Evolutionary conservation across 2,797 vertebrate genomes (phyloP).

Genomic region (Propithecus deckenii): DNA sequence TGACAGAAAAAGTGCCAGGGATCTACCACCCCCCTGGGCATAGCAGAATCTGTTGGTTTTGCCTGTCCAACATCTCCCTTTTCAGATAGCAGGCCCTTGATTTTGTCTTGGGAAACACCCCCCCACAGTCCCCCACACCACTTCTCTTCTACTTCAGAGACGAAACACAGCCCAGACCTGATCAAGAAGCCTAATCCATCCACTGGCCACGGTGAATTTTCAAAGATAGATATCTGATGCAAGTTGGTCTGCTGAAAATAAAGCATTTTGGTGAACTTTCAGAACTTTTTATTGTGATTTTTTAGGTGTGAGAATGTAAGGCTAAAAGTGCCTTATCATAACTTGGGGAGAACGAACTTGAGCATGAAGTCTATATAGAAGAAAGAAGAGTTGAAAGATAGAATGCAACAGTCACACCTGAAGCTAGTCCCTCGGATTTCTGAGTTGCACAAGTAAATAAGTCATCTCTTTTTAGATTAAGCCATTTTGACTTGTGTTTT

Average conservation of each 20-base stretch:
- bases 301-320: neutral
- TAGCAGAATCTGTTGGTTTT: neutral
- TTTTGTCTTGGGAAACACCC: neutral
- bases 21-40: too few species aligned
- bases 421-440: neutral
- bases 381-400: neutral
- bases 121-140: too few species aligned
- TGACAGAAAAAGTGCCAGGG: neutral
- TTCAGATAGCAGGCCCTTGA: neutral
- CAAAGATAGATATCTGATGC: neutral
- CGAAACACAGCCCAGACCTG: neutral
- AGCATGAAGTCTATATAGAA: too few species aligned
- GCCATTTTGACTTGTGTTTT: neutral
- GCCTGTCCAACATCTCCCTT: neutral
- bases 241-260: neutral
- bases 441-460: neutral
- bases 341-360: neutral
- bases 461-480: neutral
- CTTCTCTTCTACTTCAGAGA: neutral
- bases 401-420: neutral
- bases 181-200: neutral
- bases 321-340: neutral
- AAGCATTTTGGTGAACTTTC: neutral
- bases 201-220: neutral
- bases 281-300: neutral